These are phyloP conservation scores for Phoeniculus purpureus DNA, from an alignment of 2,797 vertebrate species.

Conservation along the genomic window DNA sequence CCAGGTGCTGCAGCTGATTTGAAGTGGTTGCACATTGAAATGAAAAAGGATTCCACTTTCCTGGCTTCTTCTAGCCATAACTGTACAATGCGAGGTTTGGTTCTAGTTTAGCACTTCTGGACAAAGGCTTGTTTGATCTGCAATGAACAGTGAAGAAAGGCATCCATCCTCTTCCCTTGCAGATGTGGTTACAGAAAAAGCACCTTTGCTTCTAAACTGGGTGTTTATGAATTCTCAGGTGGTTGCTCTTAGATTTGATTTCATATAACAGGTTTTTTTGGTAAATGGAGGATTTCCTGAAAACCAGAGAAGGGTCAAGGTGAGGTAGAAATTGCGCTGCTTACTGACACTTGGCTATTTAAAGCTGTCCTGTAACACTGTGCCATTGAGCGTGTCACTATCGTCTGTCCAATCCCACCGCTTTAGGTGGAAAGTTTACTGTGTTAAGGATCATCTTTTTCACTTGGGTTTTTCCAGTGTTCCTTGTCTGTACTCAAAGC, in stretches of 20 bases:
- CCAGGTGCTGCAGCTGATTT: not conserved
- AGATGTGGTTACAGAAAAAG: not conserved
- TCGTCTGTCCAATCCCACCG: not conserved
- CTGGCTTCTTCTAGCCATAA: not conserved
- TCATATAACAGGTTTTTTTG: not conserved
- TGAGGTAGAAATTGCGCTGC: not conserved
- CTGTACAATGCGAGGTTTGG: not conserved
- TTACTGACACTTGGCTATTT: not conserved
- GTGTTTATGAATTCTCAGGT: not conserved
- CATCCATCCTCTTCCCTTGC: not conserved
- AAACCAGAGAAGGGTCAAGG: not conserved
- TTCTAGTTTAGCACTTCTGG: not conserved
- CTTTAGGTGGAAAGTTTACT: not conserved
- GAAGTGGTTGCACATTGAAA: not conserved
- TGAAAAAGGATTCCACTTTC: not conserved
- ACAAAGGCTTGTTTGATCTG: not conserved
- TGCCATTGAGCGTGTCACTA: not conserved
- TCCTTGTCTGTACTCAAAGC: not conserved
- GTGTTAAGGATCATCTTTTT: not conserved
- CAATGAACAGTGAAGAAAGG: not conserved
- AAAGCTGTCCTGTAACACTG: not conserved
- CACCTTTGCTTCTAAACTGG: not conserved
- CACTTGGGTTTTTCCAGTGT: not conserved
- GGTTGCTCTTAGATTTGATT: not conserved
- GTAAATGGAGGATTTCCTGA: not conserved